phyloP scores from a whole-genome alignment of 1,140 invertebrate genomes.

The Oscheius sp. region DNA sequence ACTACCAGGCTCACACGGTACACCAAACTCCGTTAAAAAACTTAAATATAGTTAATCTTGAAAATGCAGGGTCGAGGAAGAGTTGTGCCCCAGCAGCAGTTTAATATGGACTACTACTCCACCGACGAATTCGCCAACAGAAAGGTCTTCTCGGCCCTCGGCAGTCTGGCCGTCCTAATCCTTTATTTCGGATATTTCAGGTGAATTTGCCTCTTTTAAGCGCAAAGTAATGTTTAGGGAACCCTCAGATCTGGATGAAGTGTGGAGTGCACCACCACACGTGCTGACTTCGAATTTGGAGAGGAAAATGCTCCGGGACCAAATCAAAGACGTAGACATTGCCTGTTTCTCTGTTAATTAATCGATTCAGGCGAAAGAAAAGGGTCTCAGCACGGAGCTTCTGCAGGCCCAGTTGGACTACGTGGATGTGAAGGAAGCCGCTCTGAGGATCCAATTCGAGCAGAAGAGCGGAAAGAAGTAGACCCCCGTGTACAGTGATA shows the following conservation, averaged over 20 bases:
- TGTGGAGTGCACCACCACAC: constrained; percentile 47
- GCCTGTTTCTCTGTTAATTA: not conserved
- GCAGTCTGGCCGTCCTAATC: constrained; percentile 22
- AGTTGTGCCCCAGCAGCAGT: not conserved
- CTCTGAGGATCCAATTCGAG: constrained; percentile 44
- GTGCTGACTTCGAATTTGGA: constrained; percentile 47
- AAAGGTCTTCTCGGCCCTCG: constrained; percentile 33
- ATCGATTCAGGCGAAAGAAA: constrained; percentile 23
- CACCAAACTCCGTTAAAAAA: no score
- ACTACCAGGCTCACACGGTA: no score
- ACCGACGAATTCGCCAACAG: constrained; percentile 41
- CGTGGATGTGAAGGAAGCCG: constrained; percentile 53
- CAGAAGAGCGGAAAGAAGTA: constrained; percentile 20
- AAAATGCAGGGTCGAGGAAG: constrained; percentile 23
- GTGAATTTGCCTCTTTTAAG: constrained; percentile 29
- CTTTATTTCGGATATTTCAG: constrained; percentile 47
- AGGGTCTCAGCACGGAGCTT: constrained; percentile 43
- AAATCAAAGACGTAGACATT: constrained; percentile 39
- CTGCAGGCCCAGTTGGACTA: constrained; percentile 52
- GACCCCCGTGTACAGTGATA: no score
- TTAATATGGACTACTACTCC: constrained; percentile 44
- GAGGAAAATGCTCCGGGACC: constrained; percentile 43
- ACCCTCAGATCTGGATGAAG: constrained; percentile 48
- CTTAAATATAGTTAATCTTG: not conserved
- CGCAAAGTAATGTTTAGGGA: constrained; percentile 33